These are phyloP conservation scores for Myotis vivesi DNA, from an alignment of 2,797 vertebrate species.

Conservation along the genomic window DNA sequence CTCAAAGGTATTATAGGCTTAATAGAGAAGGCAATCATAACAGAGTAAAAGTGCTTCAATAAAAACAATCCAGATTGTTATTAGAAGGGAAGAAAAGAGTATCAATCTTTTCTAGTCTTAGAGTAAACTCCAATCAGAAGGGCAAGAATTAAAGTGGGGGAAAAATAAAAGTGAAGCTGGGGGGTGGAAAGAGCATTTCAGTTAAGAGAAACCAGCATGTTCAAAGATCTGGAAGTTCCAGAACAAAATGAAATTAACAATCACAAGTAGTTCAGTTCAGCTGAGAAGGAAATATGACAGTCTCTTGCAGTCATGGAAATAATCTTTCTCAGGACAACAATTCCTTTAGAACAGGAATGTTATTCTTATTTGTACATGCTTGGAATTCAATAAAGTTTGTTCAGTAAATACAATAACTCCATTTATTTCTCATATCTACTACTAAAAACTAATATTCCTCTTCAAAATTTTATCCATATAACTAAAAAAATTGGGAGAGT, in stretches of 20 bases:
- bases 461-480: conserved; percentile 18
- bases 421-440: neutral
- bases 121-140: neutral
- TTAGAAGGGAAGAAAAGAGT: neutral
- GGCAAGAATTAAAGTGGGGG: neutral
- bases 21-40: neutral
- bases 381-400: neutral
- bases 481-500: neutral
- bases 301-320: neutral
- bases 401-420: conserved; percentile 22
- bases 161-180: neutral
- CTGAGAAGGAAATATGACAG: neutral
- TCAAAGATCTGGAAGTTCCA: neutral
- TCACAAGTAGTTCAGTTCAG: neutral
- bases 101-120: neutral
- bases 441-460: conserved; percentile 11
- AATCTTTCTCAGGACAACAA: neutral
- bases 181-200: neutral
- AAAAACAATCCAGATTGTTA: conserved; percentile 33
- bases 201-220: conserved; percentile 4
- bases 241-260: neutral
- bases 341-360: neutral
- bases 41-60: neutral
- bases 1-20: neutral
- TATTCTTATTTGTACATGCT: neutral